These are phyloP conservation scores for Leuciscus idus DNA, from an alignment of 2,113 vertebrate genomes.

Conservation along the genomic window DNA sequence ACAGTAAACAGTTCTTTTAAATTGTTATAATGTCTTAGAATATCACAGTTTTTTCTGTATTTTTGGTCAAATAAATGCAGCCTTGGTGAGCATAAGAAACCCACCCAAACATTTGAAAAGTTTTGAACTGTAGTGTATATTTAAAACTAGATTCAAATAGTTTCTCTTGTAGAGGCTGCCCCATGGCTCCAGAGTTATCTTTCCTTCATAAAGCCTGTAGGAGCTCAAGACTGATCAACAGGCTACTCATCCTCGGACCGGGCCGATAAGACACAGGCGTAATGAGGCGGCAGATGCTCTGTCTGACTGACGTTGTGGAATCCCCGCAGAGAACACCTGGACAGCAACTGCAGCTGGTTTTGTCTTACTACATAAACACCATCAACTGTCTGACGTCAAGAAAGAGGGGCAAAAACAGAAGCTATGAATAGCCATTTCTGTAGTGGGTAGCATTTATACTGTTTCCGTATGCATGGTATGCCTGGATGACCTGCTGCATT, in stretches of 20 bases:
- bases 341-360: slow-evolving; percentile 18
- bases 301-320: slow-evolving; percentile 29
- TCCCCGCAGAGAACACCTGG: slow-evolving; percentile 43
- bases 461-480: background rate
- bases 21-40: too few species aligned
- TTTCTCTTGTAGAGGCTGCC: background rate
- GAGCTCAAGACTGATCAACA: slow-evolving; percentile 23
- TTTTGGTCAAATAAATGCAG: too few species aligned
- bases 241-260: background rate
- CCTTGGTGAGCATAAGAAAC: too few species aligned
- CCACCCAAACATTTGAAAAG: too few species aligned
- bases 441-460: background rate
- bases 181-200: background rate
- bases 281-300: slow-evolving; percentile 33
- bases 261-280: background rate
- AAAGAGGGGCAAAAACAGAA: background rate
- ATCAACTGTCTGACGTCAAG: slow-evolving; percentile 26
- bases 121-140: too few species aligned
- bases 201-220: background rate
- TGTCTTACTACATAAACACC: slow-evolving; percentile 24
- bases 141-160: background rate
- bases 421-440: background rate
- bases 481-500: background rate
- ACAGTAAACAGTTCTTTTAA: too few species aligned
- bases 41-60: too few species aligned